phyloP scores from a whole-genome alignment of 2,888 invertebrate species.

The Drosophila bunnanda region DNA sequence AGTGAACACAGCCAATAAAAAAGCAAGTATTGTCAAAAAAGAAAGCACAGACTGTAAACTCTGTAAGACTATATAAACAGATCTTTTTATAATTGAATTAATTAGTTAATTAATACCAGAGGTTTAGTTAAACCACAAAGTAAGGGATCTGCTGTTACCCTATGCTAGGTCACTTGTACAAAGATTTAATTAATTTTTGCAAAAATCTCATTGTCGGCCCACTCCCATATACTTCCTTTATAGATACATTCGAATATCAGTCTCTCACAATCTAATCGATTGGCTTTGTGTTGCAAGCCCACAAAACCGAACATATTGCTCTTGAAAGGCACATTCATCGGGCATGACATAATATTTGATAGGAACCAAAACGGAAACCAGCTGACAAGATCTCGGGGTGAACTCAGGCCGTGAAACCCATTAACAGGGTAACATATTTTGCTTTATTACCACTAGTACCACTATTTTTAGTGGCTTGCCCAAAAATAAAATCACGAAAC shows the following conservation, averaged over 20 bases:
- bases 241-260: constrained; percentile 3
- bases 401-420: constrained; percentile 7
- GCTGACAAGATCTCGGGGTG: constrained; percentile 34
- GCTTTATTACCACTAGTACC: constrained; percentile 15
- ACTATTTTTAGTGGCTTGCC: constrained; percentile 24
- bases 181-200: constrained; percentile 2
- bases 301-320: constrained; percentile 36
- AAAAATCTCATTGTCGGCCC: not conserved
- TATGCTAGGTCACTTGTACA: not conserved
- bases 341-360: constrained; percentile 52
- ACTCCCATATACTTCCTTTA: constrained; percentile 2
- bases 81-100: too few species aligned
- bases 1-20: not conserved
- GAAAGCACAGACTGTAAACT: not conserved
- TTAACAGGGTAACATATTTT: constrained; percentile 35
- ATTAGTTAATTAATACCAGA: too few species aligned
- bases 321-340: constrained; percentile 27
- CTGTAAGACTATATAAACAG: not conserved
- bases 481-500: constrained; percentile 51
- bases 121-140: not conserved
- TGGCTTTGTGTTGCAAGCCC: constrained; percentile 8
- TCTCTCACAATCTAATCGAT: constrained; percentile 26
- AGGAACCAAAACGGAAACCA: constrained; percentile 45
- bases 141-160: not conserved
- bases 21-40: not conserved